phyloP scores from a whole-genome alignment of 2,888 invertebrate species.

The Electrophaes corylata region DNA sequence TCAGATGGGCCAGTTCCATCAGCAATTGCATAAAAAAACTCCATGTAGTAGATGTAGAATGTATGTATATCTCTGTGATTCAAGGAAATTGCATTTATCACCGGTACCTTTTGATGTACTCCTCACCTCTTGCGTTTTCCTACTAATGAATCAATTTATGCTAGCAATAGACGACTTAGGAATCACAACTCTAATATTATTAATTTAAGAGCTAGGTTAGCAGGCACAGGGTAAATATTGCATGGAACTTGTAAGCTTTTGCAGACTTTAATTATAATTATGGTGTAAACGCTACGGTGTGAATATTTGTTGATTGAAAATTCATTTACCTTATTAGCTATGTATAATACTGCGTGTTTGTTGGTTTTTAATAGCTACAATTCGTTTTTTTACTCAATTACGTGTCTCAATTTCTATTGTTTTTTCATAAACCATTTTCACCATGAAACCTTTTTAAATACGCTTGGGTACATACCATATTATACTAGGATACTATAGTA shows the following conservation, averaged over 20 bases:
- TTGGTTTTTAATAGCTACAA: conserved; percentile 8
- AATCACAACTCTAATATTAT: conserved; percentile 19
- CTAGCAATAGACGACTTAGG: conserved; percentile 31
- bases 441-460: too few relatives aligned
- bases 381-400: not conserved
- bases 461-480: too few relatives aligned
- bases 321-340: conserved; percentile 4
- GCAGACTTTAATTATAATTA: conserved; percentile 62
- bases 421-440: too few relatives aligned
- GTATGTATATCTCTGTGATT: conserved; percentile 36
- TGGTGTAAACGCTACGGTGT: conserved; percentile 60
- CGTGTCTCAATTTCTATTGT: not conserved
- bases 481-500: too few relatives aligned
- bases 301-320: conserved; percentile 50
- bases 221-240: conserved; percentile 43
- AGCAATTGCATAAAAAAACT: too few relatives aligned
- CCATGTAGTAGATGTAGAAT: too few relatives aligned
- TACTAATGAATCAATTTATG: conserved; percentile 74
- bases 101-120: conserved; percentile 68
- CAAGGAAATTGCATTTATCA: conserved; percentile 71
- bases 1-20: too few relatives aligned
- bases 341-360: conserved; percentile 3
- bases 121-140: conserved; percentile 65
- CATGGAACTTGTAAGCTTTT: conserved; percentile 60
- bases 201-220: conserved; percentile 13